Conservation (phyloP, 2,113 vertebrate genomes). For the Semnornis frantzii region DNA sequence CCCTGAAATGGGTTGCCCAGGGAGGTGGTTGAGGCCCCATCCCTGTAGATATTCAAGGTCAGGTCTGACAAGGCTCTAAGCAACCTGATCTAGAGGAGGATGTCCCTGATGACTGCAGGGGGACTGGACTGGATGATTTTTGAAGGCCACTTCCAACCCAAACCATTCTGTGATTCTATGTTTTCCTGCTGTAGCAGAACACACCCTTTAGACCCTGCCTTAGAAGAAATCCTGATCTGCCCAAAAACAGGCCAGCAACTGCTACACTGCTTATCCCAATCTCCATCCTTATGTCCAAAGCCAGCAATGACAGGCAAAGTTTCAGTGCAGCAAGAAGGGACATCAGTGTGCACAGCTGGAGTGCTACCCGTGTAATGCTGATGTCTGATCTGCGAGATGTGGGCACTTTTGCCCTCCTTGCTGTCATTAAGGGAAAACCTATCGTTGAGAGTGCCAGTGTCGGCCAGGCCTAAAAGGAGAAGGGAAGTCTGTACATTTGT, state of each 20-base stretch:
- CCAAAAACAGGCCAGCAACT: not conserved
- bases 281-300: not conserved
- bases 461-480: not conserved
- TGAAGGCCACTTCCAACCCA: no score
- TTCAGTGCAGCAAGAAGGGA: not conserved
- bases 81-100: no score
- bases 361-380: accelerated
- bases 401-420: not conserved
- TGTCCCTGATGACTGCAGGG: no score
- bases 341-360: not conserved
- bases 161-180: no score
- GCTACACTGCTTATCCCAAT: not conserved
- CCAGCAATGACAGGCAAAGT: not conserved
- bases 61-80: no score
- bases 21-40: no score
- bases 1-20: no score
- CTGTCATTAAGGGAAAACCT: not conserved
- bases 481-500: not conserved
- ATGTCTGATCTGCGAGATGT: not conserved
- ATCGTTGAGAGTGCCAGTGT: not conserved
- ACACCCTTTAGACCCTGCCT: not conserved
- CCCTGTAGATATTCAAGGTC: no score
- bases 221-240: not conserved
- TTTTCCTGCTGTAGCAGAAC: not conserved
- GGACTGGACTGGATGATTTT: no score